Conservation (phyloP, 2,888 invertebrate genomes). For the Rhamphomyia laevipes region DNA sequence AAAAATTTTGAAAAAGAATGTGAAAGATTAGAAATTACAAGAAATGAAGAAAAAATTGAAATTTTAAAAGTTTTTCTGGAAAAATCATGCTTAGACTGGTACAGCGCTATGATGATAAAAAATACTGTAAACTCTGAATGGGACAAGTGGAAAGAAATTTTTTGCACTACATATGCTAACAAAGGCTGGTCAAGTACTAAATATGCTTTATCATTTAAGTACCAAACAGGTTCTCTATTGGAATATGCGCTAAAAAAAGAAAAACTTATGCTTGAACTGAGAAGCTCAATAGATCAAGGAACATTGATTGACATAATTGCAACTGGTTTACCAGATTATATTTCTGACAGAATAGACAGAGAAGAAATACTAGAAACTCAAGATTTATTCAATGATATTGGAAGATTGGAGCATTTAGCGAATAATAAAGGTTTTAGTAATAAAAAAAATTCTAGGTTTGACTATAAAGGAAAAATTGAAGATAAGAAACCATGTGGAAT, state of each 20-base stretch:
- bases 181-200: constrained; percentile 19
- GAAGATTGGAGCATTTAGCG: constrained; percentile 21
- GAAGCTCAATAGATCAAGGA: constrained; percentile 10
- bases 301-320: constrained; percentile 21
- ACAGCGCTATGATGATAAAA: constrained; percentile 17
- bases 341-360: constrained; percentile 20
- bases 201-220: constrained; percentile 19
- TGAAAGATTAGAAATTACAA: constrained; percentile 6
- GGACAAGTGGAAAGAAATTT: constrained; percentile 15
- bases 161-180: constrained; percentile 19
- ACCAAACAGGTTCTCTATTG: constrained; percentile 18
- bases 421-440: constrained; percentile 13
- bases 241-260: constrained; percentile 17
- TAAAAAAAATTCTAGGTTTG: constrained; percentile 9
- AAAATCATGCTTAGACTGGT: constrained; percentile 16
- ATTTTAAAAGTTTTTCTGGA: constrained; percentile 18
- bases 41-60: constrained; percentile 8
- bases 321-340: constrained; percentile 19
- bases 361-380: constrained; percentile 19
- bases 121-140: constrained; percentile 15
- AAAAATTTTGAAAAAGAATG: constrained; percentile 12
- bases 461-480: constrained; percentile 1
- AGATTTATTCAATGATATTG: constrained; percentile 23
- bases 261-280: constrained; percentile 12
- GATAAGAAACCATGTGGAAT: constrained; percentile 11